Evolutionary conservation across 1,140 invertebrate genomes (phyloP).

Genomic region (Drosophila pachea): DNA sequence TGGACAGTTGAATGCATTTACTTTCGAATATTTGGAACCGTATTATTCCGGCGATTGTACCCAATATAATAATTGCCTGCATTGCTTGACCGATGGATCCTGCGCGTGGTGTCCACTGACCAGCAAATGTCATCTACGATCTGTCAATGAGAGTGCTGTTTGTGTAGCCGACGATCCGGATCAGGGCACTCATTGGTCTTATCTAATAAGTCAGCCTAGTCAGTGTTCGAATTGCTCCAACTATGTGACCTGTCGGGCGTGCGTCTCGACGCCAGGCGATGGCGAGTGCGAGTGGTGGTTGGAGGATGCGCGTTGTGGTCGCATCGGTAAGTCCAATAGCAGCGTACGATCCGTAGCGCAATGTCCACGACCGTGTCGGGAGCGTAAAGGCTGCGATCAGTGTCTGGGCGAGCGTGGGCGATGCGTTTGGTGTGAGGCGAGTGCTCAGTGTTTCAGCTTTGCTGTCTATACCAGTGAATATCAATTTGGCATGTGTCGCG

Average conservation of each 20-base stretch:
- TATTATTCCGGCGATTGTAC: slow-evolving; percentile 89
- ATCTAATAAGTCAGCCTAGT: slow-evolving; percentile 88
- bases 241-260: slow-evolving; percentile 90
- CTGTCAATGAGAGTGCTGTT: slow-evolving; percentile 82
- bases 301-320: slow-evolving; percentile 89
- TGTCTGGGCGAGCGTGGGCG: slow-evolving; percentile 91
- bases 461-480: slow-evolving; percentile 96
- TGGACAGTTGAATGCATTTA: slow-evolving; percentile 89
- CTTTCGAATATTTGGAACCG: slow-evolving; percentile 93
- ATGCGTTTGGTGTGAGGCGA: slow-evolving; percentile 97
- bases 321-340: slow-evolving; percentile 86
- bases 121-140: slow-evolving; percentile 82
- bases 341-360: slow-evolving; percentile 82
- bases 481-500: slow-evolving; percentile 93
- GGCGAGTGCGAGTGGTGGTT: slow-evolving; percentile 93
- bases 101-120: slow-evolving; percentile 94
- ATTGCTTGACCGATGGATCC: slow-evolving; percentile 91
- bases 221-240: slow-evolving; percentile 93
- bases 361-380: slow-evolving; percentile 88
- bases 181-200: slow-evolving; percentile 82
- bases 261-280: slow-evolving; percentile 80
- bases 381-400: slow-evolving; percentile 87
- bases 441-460: slow-evolving; percentile 94
- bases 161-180: slow-evolving; percentile 78
- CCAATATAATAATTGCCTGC: slow-evolving; percentile 89